Conservation (phyloP, 2,888 invertebrate genomes). For the Polylopha cassiicola region DNA sequence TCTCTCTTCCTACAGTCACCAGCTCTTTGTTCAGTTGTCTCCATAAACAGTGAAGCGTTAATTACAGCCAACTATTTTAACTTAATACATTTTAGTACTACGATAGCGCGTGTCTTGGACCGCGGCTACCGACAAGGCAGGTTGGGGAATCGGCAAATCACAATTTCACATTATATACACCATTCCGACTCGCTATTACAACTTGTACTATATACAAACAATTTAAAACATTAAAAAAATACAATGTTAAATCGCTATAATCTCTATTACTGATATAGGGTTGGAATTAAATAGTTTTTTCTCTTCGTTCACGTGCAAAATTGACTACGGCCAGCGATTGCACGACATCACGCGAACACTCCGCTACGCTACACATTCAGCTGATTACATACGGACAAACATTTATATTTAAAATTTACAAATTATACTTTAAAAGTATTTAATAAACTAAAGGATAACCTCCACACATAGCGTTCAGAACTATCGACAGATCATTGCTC, state of each 20-base stretch:
- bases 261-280: slow-evolving; percentile 67
- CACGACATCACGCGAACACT: slow-evolving; percentile 35
- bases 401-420: slow-evolving; percentile 26
- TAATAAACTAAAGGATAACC: slow-evolving; percentile 23
- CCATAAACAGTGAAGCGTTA: slow-evolving; percentile 63
- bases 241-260: slow-evolving; percentile 71
- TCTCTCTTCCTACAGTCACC: slow-evolving; percentile 41
- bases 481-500: slow-evolving; percentile 60
- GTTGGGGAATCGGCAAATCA: slow-evolving; percentile 47
- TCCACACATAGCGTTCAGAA: slow-evolving; percentile 52
- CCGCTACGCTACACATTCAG: slow-evolving; percentile 6
- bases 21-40: slow-evolving; percentile 64
- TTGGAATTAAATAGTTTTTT: slow-evolving; percentile 70
- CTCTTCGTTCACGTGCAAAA: slow-evolving; percentile 65
- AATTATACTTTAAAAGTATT: slow-evolving; percentile 15
- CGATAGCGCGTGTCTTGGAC: slow-evolving; percentile 35
- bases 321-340: slow-evolving; percentile 66
- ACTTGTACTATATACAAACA: slow-evolving; percentile 78
- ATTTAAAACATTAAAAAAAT: slow-evolving; percentile 68
- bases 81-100: slow-evolving; percentile 50
- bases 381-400: no score
- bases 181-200: slow-evolving; percentile 64
- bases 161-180: slow-evolving; percentile 69
- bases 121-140: slow-evolving; percentile 40
- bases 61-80: slow-evolving; percentile 67